Evolutionary conservation across 2,113 vertebrate species (phyloP).

Genomic region (Phasianus colchicus): DNA sequence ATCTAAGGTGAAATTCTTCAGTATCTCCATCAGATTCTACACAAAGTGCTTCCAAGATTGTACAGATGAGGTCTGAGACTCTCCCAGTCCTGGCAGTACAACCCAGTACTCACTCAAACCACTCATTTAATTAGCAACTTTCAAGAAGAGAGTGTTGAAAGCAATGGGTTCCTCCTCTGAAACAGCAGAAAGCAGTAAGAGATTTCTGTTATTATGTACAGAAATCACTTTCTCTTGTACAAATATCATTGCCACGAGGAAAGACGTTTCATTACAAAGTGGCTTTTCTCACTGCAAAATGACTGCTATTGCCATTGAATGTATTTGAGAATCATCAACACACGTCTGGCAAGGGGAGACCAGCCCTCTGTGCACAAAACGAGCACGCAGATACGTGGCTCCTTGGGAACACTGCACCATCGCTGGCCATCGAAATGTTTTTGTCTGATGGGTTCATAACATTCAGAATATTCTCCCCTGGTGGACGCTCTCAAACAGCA

Average conservation of each 20-base stretch:
- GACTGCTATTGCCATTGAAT: background rate
- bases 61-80: background rate
- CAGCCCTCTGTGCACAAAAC: background rate
- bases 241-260: background rate
- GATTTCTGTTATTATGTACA: background rate
- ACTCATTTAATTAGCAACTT: fast-evolving
- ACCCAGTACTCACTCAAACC: background rate
- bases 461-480: background rate
- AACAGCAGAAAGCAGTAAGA: background rate
- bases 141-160: background rate
- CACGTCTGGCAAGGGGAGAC: background rate
- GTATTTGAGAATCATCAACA: background rate
- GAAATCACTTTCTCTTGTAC: background rate
- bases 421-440: background rate
- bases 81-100: background rate
- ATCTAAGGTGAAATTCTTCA: background rate
- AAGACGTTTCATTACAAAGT: background rate
- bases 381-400: background rate
- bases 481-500: background rate
- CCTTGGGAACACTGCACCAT: background rate
- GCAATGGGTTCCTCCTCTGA: background rate
- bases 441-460: background rate
- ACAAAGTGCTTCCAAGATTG: fast-evolving
- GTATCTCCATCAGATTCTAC: background rate
- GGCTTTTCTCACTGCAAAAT: background rate